Base-by-base conservation (phyloP, 2,113 vertebrate species). In the Anarhynchus alexandrinus region DNA sequence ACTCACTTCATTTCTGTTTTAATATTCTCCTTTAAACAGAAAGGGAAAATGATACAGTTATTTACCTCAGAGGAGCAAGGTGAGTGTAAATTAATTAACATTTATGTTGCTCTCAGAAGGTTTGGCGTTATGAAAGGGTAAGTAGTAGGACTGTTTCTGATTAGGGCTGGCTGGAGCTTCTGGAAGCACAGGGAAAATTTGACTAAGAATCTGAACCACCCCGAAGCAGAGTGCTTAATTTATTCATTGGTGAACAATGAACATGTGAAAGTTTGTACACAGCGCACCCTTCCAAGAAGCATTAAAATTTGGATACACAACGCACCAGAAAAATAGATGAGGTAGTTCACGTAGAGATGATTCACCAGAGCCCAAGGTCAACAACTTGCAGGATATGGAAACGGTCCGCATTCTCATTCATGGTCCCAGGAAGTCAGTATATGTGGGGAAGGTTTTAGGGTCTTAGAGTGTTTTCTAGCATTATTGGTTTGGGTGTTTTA, bases 41-140 rank as follows among this genome's bases (percentile, higher is more conserved):
- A 92, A 81, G 61, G 40, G 83, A 65, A 86, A 96, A 92, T 64
- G 14, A 82, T 61, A 71, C 57, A 67, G 58, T 88, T 82, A 74
- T 86, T 94, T 93, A 82, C 83, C 45, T 93, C 83, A 87, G 61
- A 93, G 77, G 52, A 94, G 57, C 4, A 4, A 89, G 38, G 57
- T 84, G n/a, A 86, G 34, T 49, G n/a, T 91, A 89, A 93, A 93
- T 82, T 81, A 88, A 90, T 88, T 88, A 87, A 89, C 61, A 82
- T 94, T 86, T 86, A 34, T 82, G 57, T 65, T 49, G 49, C 10
- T 92, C 22, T 94, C 61, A 59, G 49, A 94, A 93, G 72, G 40
- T 78, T 8, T 89, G 62, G 14, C 55, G 70, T 94, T 80, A 79
- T 87, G 73, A 89, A 90, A 95, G 45, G 54, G 11, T 82, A 88